A percentile compares a stretch with the other conserved stretches of the same genome.
Conservation (phyloP, 2,797 vertebrate species). For the Catamblyrhynchus diadema region DNA sequence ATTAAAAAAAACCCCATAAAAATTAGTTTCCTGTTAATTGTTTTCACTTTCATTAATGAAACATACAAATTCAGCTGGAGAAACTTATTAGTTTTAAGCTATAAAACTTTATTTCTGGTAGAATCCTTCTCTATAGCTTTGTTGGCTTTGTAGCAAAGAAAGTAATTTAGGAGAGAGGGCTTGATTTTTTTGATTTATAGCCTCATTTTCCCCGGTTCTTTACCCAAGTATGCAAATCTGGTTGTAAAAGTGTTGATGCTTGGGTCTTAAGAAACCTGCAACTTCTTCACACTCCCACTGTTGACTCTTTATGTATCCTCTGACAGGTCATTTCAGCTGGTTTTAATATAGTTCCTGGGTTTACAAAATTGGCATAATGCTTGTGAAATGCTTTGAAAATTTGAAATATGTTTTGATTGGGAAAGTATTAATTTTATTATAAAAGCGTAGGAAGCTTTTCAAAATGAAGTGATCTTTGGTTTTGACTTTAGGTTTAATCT, state of each 20-base stretch:
- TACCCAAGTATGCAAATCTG: not conserved
- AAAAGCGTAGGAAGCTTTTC: slow-evolving; percentile 20
- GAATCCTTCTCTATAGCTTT: not conserved
- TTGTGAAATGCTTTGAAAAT: not conserved
- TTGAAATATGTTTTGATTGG: not conserved
- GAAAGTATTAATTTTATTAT: not conserved
- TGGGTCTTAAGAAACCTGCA: not conserved
- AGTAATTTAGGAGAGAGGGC: not conserved
- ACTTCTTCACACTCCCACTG: not conserved
- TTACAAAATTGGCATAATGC: not conserved
- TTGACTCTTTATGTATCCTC: not conserved
- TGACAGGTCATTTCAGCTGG: not conserved
- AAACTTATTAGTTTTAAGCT: not conserved
- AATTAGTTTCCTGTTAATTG: not conserved
- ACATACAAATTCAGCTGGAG: not conserved
- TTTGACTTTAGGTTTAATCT: slow-evolving; percentile 12
- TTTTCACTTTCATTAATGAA: not conserved
- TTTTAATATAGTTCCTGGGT: not conserved
- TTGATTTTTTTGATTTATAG: not conserved
- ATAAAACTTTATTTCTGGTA: not conserved
- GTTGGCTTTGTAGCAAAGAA: not conserved
- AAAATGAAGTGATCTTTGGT: slow-evolving; percentile 7
- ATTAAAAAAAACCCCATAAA: not conserved
- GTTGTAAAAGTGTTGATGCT: not conserved
- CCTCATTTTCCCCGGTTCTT: not conserved